Evolutionary conservation across 1,140 invertebrate species (phyloP).

Genomic region (Lamellibrachia luymesi): DNA sequence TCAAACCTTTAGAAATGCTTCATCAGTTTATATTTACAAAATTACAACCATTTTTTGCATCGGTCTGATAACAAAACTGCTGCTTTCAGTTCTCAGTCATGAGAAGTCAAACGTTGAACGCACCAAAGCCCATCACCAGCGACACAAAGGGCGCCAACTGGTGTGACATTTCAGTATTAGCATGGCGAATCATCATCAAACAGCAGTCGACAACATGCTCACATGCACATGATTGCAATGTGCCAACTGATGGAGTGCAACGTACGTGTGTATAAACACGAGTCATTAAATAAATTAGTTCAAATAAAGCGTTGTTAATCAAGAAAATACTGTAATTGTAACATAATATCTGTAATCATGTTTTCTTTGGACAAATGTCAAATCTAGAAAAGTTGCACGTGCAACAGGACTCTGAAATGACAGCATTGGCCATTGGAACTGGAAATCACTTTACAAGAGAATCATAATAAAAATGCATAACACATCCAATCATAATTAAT

Average conservation of each 20-base stretch:
- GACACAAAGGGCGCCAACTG: conserved; percentile 24
- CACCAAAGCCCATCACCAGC: conserved; percentile 37
- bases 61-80: neutral
- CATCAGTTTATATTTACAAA: too few relatives aligned
- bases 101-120: conserved; percentile 33
- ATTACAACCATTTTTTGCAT: too few relatives aligned
- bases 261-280: too few relatives aligned
- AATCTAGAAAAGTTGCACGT: conserved; percentile 85
- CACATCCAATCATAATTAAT: too few relatives aligned
- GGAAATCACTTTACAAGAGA: conserved; percentile 14
- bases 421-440: conserved; percentile 23
- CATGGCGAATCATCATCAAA: conserved; percentile 44
- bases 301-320: conserved; percentile 53
- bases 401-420: conserved; percentile 76
- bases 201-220: neutral
- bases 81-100: conserved; percentile 11
- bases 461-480: neutral
- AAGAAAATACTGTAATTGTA: too few relatives aligned
- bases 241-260: too few relatives aligned
- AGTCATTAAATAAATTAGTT: conserved; percentile 70
- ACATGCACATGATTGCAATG: too few relatives aligned
- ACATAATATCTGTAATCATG: too few relatives aligned
- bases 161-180: conserved; percentile 46
- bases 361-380: conserved; percentile 79
- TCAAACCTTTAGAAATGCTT: too few relatives aligned